These are phyloP conservation scores for Melitaea cinxia DNA, from an alignment of 1,140 invertebrate genomes.

Conservation along the genomic window DNA sequence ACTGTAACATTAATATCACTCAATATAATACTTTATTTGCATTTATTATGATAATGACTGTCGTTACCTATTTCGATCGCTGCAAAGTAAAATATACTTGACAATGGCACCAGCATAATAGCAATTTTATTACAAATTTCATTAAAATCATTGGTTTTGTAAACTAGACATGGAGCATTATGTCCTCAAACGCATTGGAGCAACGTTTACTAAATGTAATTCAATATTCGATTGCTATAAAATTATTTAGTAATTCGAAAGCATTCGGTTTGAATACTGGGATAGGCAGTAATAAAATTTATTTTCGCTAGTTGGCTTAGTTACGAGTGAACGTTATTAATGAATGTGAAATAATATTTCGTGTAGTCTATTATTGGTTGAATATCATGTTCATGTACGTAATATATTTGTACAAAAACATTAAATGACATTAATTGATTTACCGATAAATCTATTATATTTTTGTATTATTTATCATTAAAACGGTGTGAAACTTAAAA, in stretches of 20 bases:
- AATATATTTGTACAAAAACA: not conserved
- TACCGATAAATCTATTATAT: not conserved
- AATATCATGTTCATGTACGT: not conserved
- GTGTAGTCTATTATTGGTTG: not conserved
- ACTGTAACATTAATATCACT: conserved; percentile 12
- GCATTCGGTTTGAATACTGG: conserved; percentile 14
- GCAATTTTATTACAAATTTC: conserved; percentile 27
- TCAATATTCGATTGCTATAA: conserved; percentile 19
- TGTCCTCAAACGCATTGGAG: conserved; percentile 18
- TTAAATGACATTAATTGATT: conserved; percentile 1
- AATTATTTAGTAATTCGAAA: conserved; percentile 14
- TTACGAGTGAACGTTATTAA: not conserved
- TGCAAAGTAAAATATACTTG: conserved; percentile 16
- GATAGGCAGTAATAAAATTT: conserved; percentile 15
- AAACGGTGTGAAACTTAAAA: too few relatives aligned
- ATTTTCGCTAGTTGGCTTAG: conserved; percentile 15
- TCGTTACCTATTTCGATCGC: conserved; percentile 16
- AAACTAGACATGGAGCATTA: conserved; percentile 24
- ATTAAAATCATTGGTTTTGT: conserved; percentile 28
- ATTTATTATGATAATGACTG: conserved; percentile 15
- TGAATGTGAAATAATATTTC: conserved; percentile 1
- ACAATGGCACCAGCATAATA: conserved; percentile 16
- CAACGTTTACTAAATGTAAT: conserved; percentile 15
- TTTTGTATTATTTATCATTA: too few relatives aligned
- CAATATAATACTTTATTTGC: conserved; percentile 15